phyloP scores from a whole-genome alignment of 2,113 vertebrate genomes.

The Mystacornis crossleyi region DNA sequence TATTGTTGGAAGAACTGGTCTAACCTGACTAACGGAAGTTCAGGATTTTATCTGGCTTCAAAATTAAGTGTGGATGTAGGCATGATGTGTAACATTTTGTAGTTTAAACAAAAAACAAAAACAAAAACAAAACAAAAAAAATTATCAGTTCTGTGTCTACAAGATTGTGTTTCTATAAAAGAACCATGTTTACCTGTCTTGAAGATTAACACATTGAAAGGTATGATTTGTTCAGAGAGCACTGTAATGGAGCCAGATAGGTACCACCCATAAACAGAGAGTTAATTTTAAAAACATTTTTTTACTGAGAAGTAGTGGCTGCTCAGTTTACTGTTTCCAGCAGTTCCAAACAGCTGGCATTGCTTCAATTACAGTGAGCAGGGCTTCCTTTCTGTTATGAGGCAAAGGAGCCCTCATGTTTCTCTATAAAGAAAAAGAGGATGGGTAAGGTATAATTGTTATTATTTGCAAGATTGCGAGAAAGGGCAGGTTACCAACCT shows the following conservation, averaged over 20 bases:
- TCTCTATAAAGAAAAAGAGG: not conserved
- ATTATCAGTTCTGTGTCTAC: not conserved
- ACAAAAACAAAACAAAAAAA: too few relatives aligned
- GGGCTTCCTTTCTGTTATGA: not conserved
- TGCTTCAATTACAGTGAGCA: not conserved
- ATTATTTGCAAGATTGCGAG: not conserved
- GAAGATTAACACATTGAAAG: not conserved
- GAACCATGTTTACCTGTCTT: not conserved
- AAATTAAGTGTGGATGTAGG: not conserved
- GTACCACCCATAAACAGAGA: not conserved
- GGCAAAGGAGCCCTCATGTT: not conserved
- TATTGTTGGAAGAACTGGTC: slow-evolving; percentile 14
- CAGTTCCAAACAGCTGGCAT: not conserved
- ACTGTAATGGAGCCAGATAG: not conserved
- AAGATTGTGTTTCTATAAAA: not conserved
- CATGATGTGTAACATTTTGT: not conserved
- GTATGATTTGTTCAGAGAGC: not conserved
- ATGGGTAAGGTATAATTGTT: not conserved
- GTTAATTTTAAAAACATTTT: not conserved
- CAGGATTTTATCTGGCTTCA: slow-evolving; percentile 27
- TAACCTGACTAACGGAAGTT: not conserved
- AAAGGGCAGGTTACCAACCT: not conserved
- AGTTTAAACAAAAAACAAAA: not conserved
- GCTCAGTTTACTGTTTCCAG: not conserved
- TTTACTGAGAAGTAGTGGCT: not conserved